These are phyloP conservation scores for Yponomeuta malinellus DNA, from an alignment of 2,888 invertebrate species.

Conservation along the genomic window DNA sequence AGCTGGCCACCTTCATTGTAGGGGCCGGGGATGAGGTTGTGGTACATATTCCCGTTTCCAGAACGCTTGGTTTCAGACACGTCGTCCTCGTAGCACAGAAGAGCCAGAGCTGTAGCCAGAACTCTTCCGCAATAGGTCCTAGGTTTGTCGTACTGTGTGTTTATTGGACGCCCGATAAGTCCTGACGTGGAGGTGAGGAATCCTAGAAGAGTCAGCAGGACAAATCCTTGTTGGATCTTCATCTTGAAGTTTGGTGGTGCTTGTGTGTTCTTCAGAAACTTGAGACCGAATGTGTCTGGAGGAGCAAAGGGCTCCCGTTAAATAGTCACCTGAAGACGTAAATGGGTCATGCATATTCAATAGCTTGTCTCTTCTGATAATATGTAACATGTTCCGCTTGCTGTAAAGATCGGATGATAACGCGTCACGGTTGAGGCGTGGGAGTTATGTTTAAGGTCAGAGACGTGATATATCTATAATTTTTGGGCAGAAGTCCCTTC, in stretches of 20 bases:
- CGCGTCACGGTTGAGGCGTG: too few relatives aligned
- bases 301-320: constrained; percentile 27
- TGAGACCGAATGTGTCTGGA: neutral
- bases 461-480: too few relatives aligned
- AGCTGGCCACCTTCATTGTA: too few relatives aligned
- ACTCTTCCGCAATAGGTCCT: too few relatives aligned
- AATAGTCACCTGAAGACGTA: constrained; percentile 33
- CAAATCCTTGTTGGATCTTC: constrained; percentile 29
- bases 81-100: too few relatives aligned
- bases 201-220: constrained; percentile 25
- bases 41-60: too few relatives aligned
- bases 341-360: constrained; percentile 43
- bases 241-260: constrained; percentile 27
- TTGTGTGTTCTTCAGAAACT: neutral
- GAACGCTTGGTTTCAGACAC: too few relatives aligned
- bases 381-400: neutral
- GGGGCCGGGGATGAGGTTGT: too few relatives aligned
- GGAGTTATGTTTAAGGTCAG: too few relatives aligned
- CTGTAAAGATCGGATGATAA: neutral
- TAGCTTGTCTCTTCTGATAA: neutral
- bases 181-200: constrained; percentile 27
- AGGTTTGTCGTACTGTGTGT: constrained; percentile 31
- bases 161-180: constrained; percentile 32
- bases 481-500: too few relatives aligned
- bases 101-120: too few relatives aligned